Conservation (phyloP, 2,797 vertebrate species). For the Oophaga sylvatica region DNA sequence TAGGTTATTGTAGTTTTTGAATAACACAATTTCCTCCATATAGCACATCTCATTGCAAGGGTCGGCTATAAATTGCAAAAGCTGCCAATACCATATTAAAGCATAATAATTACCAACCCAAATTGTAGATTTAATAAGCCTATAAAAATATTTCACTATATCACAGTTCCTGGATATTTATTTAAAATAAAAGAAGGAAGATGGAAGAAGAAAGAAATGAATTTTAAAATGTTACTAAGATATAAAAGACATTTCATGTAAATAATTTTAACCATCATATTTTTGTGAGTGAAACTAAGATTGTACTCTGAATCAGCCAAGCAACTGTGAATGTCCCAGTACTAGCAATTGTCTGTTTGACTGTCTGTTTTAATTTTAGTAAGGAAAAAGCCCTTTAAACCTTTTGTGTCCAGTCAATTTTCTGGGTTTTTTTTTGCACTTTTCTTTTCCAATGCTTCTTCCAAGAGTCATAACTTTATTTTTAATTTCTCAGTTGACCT, state of each 20-base stretch:
- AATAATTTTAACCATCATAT: not conserved
- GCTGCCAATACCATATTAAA: not conserved
- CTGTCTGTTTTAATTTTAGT: too few species aligned
- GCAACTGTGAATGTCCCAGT: too few species aligned
- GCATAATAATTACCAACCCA: not conserved
- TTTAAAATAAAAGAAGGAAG: not conserved
- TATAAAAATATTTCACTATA: not conserved
- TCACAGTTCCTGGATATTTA: not conserved
- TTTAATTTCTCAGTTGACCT: too few species aligned
- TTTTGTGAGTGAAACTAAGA: too few species aligned
- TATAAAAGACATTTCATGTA: not conserved
- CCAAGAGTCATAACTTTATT: too few species aligned
- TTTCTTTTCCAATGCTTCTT: too few species aligned
- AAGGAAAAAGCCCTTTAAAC: too few species aligned
- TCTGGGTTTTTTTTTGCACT: too few species aligned
- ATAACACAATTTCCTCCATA: not conserved
- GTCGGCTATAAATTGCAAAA: not conserved
- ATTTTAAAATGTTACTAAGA: too few species aligned
- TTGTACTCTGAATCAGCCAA: too few species aligned
- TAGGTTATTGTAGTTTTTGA: not conserved
- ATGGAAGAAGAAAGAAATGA: not conserved
- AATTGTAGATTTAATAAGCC: not conserved
- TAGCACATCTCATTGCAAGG: not conserved
- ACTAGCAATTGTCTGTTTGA: too few species aligned
- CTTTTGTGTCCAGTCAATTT: too few species aligned